These are phyloP conservation scores for Lasioglossum baleicum DNA, from an alignment of 1,140 invertebrate genomes.

Conservation along the genomic window DNA sequence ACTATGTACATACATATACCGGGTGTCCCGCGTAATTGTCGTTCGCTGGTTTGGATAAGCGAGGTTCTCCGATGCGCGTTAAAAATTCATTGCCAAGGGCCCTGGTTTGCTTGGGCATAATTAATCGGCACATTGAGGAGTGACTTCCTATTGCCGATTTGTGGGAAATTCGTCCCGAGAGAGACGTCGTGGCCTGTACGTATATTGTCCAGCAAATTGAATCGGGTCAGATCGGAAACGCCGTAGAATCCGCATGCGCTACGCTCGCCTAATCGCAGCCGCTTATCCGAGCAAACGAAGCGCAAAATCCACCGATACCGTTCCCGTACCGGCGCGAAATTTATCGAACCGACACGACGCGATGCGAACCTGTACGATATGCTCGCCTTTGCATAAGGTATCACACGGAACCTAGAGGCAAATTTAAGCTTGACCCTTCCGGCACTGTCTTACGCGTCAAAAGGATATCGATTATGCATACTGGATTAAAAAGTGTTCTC, in stretches of 20 bases:
- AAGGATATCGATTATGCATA: no score
- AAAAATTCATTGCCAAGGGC: conserved; percentile 18
- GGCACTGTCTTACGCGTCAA: neutral
- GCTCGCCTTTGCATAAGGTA: neutral
- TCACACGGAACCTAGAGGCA: neutral
- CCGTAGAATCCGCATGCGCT: conserved; percentile 13
- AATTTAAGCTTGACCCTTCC: neutral
- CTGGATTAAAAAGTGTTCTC: neutral
- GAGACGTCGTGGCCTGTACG: conserved; percentile 4
- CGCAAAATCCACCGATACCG: conserved; percentile 46
- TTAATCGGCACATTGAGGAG: conserved; percentile 21
- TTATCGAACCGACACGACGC: conserved; percentile 14
- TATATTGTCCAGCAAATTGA: conserved; percentile 43
- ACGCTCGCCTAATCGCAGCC: conserved; percentile 41
- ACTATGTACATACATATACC: no score
- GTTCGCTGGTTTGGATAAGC: no score
- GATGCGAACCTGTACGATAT: neutral
- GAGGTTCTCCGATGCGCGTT: neutral
- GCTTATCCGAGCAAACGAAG: conserved; percentile 44
- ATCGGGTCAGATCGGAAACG: conserved; percentile 35
- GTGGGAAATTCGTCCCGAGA: neutral
- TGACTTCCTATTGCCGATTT: neutral
- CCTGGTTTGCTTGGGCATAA: conserved; percentile 19
- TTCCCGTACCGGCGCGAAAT: conserved; percentile 21
- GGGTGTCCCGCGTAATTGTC: no score